These are phyloP conservation scores for Typhlichthys eigenmanni DNA, from an alignment of 2,797 vertebrate species.

Conservation along the genomic window DNA sequence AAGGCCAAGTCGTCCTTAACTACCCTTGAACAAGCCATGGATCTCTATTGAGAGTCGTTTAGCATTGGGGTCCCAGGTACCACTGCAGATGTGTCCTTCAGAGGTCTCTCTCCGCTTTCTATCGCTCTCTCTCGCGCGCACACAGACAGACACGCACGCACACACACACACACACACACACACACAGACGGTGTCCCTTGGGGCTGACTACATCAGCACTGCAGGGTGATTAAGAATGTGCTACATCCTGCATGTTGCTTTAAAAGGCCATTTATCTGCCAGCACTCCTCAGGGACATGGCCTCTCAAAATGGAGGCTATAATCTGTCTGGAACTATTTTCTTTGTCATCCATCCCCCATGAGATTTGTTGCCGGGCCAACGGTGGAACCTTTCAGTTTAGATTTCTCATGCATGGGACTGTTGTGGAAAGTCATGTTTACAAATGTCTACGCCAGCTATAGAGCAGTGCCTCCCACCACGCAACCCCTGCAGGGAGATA, in stretches of 20 bases:
- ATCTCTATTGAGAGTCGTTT: constrained; percentile 1
- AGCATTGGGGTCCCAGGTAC: constrained; percentile 8
- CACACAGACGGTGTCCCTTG: constrained; percentile 6
- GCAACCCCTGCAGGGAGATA: not conserved
- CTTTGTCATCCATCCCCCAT: constrained; percentile 11
- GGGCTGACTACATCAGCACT: constrained; percentile 6
- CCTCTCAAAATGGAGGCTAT: constrained; percentile 19
- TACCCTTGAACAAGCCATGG: constrained; percentile 4
- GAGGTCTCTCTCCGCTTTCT: not conserved
- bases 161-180: constrained; percentile 2
- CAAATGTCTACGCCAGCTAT: not conserved
- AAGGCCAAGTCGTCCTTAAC: not conserved
- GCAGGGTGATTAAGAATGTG: constrained; percentile 31
- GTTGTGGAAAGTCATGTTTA: constrained; percentile 5
- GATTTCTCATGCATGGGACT: not conserved
- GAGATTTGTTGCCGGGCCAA: constrained; percentile 5
- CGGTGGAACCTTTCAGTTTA: not conserved
- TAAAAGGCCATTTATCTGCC: constrained; percentile 52
- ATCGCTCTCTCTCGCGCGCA: constrained; percentile 5
- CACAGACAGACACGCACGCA: not conserved
- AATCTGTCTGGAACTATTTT: constrained; percentile 1
- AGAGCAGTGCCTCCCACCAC: constrained; percentile 4
- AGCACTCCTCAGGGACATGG: constrained; percentile 16
- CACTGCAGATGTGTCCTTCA: constrained; percentile 9
- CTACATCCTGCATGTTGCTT: constrained; percentile 35